Evolutionary conservation across 2,797 vertebrate species (phyloP).

Genomic region (Pteropus rufus): DNA sequence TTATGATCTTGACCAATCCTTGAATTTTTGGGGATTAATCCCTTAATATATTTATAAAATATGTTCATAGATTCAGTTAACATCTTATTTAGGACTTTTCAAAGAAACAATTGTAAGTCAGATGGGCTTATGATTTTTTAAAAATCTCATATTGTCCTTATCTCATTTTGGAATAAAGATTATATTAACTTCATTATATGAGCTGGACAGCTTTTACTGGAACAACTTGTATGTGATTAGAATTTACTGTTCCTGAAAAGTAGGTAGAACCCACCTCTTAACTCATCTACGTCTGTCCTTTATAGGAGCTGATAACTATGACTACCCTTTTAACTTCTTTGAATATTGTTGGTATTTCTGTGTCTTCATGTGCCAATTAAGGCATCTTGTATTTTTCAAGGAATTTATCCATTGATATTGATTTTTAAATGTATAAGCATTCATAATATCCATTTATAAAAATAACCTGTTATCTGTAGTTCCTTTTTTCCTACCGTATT

Average conservation of each 20-base stretch:
- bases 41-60: neutral
- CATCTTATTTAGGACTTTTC: neutral
- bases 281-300: neutral
- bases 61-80: neutral
- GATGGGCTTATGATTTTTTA: neutral
- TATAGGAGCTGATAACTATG: neutral
- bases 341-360: neutral
- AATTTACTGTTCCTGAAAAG: neutral
- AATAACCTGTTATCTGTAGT: neutral
- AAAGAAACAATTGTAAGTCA: neutral
- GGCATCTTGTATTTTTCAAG: neutral
- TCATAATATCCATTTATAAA: neutral
- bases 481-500: neutral
- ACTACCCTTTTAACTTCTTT: neutral
- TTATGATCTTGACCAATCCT: neutral
- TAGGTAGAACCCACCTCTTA: neutral
- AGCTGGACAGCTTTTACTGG: neutral
- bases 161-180: neutral
- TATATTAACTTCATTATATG: neutral
- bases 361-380: neutral
- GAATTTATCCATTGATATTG: neutral
- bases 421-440: neutral
- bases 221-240: neutral
- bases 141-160: neutral
- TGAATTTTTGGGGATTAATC: neutral